These are phyloP conservation scores for Eucriotettix oculatus DNA, from an alignment of 2,888 invertebrate species.

Conservation along the genomic window DNA sequence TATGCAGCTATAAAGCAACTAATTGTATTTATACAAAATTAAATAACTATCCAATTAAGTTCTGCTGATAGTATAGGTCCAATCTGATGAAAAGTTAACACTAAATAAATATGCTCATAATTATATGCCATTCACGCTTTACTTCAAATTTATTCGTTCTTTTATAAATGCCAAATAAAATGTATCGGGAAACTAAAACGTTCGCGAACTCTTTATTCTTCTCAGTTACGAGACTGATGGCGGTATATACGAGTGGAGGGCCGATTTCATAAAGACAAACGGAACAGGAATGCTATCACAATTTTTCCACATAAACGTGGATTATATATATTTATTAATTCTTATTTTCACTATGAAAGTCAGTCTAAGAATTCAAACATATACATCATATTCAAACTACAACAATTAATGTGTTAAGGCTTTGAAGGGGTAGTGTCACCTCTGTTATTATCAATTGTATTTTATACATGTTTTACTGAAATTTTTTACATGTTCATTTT, in stretches of 20 bases:
- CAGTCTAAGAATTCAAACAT: not conserved
- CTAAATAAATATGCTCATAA: too few species aligned
- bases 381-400: not conserved
- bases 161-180: too few species aligned
- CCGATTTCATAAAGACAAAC: not conserved
- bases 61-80: too few species aligned
- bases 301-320: not conserved
- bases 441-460: not conserved
- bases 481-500: not conserved
- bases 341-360: not conserved
- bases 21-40: too few species aligned
- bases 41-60: too few species aligned
- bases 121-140: too few species aligned
- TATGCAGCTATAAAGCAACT: too few species aligned
- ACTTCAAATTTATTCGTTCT: too few species aligned
- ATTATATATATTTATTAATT: not conserved
- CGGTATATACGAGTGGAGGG: not conserved
- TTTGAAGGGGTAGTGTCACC: not conserved
- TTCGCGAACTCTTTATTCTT: too few species aligned
- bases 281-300: not conserved
- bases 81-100: too few species aligned
- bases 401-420: not conserved
- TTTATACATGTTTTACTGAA: not conserved
- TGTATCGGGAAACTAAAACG: too few species aligned
- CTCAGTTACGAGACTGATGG: too few species aligned